A percentile compares a stretch with the other conserved stretches of the same genome.
phyloP scores from a whole-genome alignment of 2,888 invertebrate species.

The Cephus rjabovi region DNA sequence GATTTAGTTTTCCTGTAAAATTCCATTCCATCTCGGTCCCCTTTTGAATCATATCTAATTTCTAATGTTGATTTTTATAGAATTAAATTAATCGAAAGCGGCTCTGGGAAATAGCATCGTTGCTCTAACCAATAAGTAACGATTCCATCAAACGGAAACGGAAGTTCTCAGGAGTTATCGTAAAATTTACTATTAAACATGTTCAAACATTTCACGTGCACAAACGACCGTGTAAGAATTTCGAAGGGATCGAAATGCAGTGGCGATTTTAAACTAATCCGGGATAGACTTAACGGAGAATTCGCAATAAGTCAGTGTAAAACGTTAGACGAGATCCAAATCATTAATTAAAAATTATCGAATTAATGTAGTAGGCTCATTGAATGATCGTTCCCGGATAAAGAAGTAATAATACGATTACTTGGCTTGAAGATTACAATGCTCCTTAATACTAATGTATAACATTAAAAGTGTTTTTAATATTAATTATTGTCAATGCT shows the following conservation, averaged over 20 bases:
- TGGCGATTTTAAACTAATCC: not conserved
- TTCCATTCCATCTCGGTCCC: too few relatives aligned
- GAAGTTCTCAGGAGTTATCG: too few relatives aligned
- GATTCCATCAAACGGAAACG: too few relatives aligned
- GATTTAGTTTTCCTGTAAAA: too few relatives aligned
- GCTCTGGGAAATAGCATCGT: too few relatives aligned
- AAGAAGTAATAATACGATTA: not conserved
- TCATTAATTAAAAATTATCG: not conserved
- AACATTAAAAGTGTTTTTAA: conserved; percentile 23
- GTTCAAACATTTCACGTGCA: too few relatives aligned
- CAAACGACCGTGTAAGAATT: too few relatives aligned
- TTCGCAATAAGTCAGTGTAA: not conserved
- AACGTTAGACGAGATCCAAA: not conserved
- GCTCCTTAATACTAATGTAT: not conserved
- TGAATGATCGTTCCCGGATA: not conserved
- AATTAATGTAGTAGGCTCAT: not conserved
- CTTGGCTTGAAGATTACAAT: conserved; percentile 11
- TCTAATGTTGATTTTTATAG: too few relatives aligned
- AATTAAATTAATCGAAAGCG: too few relatives aligned
- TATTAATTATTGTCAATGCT: conserved; percentile 38
- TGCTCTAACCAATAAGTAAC: too few relatives aligned
- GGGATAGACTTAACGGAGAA: not conserved
- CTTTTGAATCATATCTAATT: too few relatives aligned
- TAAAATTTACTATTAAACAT: too few relatives aligned
- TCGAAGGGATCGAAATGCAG: not conserved